These are phyloP conservation scores for Mionectes macconnelli DNA, from an alignment of 2,113 vertebrate species.

Conservation along the genomic window DNA sequence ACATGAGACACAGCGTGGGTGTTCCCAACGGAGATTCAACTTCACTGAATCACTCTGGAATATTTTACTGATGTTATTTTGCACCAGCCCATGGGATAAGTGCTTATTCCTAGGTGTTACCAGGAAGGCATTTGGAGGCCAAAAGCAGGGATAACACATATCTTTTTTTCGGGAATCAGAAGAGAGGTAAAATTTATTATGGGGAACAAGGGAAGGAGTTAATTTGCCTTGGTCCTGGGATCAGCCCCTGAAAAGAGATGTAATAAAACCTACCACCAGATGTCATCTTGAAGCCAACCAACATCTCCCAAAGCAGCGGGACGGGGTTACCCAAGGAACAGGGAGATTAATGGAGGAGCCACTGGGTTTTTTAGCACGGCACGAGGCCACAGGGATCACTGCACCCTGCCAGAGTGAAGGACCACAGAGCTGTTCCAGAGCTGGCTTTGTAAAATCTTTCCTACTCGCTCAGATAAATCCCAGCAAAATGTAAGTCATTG, in stretches of 20 bases:
- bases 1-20: not conserved
- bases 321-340: accelerated
- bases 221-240: not conserved
- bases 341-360: accelerated
- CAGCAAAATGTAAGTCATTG: not conserved
- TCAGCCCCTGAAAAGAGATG: not conserved
- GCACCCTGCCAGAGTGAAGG: not conserved
- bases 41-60: not conserved
- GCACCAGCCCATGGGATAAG: not conserved
- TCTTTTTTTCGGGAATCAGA: not conserved
- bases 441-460: not conserved
- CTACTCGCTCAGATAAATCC: not conserved
- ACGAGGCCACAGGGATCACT: not conserved
- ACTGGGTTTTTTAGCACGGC: accelerated
- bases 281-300: slow-evolving; percentile 9
- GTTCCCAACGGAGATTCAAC: not conserved
- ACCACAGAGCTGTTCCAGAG: not conserved
- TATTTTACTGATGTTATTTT: not conserved
- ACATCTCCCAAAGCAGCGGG: not conserved
- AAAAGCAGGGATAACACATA: not conserved
- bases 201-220: not conserved
- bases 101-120: not conserved
- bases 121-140: not conserved
- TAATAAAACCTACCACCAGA: slow-evolving; percentile 10
- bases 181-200: not conserved